Evolutionary conservation across 1,140 invertebrate species (phyloP).

Genomic region (Schlechtendalia chinensis): DNA sequence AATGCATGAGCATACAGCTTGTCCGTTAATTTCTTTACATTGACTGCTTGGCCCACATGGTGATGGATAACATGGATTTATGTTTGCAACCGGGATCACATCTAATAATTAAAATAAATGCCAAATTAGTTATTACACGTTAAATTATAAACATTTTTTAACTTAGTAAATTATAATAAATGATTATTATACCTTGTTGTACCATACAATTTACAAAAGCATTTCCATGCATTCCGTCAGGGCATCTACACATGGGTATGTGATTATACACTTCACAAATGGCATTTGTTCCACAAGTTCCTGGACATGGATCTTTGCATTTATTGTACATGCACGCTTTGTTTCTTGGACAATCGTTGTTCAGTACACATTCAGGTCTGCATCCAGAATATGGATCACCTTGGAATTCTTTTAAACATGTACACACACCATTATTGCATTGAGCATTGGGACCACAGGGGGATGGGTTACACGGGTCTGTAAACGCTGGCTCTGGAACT

Average conservation of each 20-base stretch:
- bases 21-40: slow-evolving; percentile 65
- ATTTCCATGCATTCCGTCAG: slow-evolving; percentile 66
- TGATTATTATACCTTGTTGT: slow-evolving; percentile 55
- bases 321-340: slow-evolving; percentile 68
- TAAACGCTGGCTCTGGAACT: slow-evolving; percentile 53
- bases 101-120: neutral
- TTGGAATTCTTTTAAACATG: slow-evolving; percentile 68
- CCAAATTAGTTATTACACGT: no score
- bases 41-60: slow-evolving; percentile 69
- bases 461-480: slow-evolving; percentile 62
- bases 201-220: slow-evolving; percentile 64
- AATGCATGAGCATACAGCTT: slow-evolving; percentile 67
- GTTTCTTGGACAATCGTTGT: slow-evolving; percentile 67
- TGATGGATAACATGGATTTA: slow-evolving; percentile 68
- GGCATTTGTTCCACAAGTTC: slow-evolving; percentile 71
- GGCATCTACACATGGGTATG: slow-evolving; percentile 70
- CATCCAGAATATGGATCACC: slow-evolving; percentile 68
- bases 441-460: slow-evolving; percentile 74
- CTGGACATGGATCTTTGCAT: slow-evolving; percentile 73
- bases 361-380: slow-evolving; percentile 68
- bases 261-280: slow-evolving; percentile 70
- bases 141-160: no score
- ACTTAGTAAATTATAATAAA: no score
- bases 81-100: slow-evolving; percentile 55
- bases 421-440: slow-evolving; percentile 63